Evolutionary conservation across 2,888 invertebrate species (phyloP).

Genomic region (Leptinotarsa rubiginosa): DNA sequence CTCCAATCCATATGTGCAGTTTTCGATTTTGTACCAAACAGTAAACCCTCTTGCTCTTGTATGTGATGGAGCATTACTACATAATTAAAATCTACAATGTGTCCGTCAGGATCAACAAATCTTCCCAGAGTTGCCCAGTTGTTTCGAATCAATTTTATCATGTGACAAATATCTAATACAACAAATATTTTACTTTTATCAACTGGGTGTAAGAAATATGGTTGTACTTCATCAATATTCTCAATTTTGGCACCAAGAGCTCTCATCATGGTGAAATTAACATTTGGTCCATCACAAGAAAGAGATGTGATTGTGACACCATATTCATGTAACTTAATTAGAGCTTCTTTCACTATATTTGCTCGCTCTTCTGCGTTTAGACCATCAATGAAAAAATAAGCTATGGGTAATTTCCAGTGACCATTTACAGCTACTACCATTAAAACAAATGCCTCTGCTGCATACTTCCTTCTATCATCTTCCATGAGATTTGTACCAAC

Average conservation of each 20-base stretch:
- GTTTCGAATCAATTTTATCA: background rate
- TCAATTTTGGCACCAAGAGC: constrained; percentile 24
- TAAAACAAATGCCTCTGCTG: constrained; percentile 40
- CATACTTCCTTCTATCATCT: constrained; percentile 39
- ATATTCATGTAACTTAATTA: constrained; percentile 27
- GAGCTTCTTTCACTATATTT: constrained; percentile 31
- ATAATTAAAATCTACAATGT: too few species aligned
- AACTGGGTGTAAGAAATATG: constrained; percentile 24
- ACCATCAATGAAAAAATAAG: constrained; percentile 39
- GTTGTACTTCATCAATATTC: too few species aligned
- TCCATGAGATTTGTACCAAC: too few species aligned
- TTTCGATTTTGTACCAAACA: too few species aligned
- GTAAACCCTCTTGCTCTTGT: too few species aligned
- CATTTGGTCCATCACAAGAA: constrained; percentile 39
- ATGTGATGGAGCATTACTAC: too few species aligned
- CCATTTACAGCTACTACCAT: constrained; percentile 41
- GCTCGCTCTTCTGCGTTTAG: constrained; percentile 38
- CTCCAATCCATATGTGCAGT: too few species aligned
- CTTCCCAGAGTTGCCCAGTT: background rate
- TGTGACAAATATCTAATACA: constrained; percentile 14
- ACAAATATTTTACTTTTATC: background rate
- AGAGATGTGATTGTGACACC: constrained; percentile 33
- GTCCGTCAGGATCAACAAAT: background rate
- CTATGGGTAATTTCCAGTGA: constrained; percentile 42
- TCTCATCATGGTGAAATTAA: constrained; percentile 36